A percentile compares a stretch with the other conserved stretches of the same genome.
phyloP scores from a whole-genome alignment of 2,888 invertebrate genomes.

The Apamea sordens region DNA sequence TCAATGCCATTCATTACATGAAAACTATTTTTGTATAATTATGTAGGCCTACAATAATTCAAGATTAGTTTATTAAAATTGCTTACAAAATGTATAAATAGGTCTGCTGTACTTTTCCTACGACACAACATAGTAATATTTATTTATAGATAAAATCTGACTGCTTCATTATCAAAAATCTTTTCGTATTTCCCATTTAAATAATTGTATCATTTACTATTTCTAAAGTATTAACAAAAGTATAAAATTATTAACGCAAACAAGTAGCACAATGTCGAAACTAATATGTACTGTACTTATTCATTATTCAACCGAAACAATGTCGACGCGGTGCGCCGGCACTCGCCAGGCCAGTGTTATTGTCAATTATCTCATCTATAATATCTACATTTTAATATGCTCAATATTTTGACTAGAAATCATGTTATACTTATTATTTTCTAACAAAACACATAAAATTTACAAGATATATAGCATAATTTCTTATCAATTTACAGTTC shows the following conservation, averaged over 20 bases:
- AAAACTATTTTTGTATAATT: conserved; percentile 62
- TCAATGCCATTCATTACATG: conserved; percentile 59
- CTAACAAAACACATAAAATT: conserved; percentile 89
- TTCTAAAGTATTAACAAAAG: conserved; percentile 78
- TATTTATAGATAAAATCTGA: conserved; percentile 64
- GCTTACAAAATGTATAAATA: conserved; percentile 81
- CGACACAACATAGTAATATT: conserved; percentile 60
- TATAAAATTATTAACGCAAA: conserved; percentile 82
- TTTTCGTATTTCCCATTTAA: conserved; percentile 66
- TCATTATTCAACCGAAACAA: conserved; percentile 79
- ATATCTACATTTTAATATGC: conserved; percentile 89
- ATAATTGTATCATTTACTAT: conserved; percentile 69
- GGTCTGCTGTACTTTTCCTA: conserved; percentile 68
- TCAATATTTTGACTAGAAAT: conserved; percentile 91
- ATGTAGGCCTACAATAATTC: conserved; percentile 73
- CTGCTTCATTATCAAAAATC: conserved; percentile 58
- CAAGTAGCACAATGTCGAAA: conserved; percentile 77
- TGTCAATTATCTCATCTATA: conserved; percentile 89
- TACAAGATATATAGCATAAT: conserved; percentile 88
- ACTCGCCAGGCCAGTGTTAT: conserved; percentile 87
- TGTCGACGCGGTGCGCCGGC: conserved; percentile 66
- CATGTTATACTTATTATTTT: conserved; percentile 89
- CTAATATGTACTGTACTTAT: conserved; percentile 84
- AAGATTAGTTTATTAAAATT: conserved; percentile 71
- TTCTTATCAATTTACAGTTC: conserved; percentile 88